A percentile compares a stretch with the other conserved stretches of the same genome.
Evolutionary conservation across 2,888 invertebrate genomes (phyloP).

Genomic region (Amiota minor): DNA sequence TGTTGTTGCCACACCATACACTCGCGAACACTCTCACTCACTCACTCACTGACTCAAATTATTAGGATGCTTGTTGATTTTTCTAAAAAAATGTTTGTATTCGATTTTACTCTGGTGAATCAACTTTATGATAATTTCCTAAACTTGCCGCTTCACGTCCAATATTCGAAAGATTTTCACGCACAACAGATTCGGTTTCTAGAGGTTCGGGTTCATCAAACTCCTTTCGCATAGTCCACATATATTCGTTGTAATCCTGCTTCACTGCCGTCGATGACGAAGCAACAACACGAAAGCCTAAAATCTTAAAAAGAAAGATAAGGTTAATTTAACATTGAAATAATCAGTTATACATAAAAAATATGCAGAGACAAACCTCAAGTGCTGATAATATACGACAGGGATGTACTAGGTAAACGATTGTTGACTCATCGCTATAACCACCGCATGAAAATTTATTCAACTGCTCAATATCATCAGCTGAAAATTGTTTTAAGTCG

Average conservation of each 20-base stretch:
- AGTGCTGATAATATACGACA: slow-evolving; percentile 89
- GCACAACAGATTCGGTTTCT: slow-evolving; percentile 75
- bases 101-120: slow-evolving; percentile 71
- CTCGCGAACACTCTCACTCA: too few species aligned
- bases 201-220: slow-evolving; percentile 83
- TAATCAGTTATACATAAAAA: not conserved
- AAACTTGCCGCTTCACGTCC: slow-evolving; percentile 75
- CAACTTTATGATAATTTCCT: slow-evolving; percentile 72
- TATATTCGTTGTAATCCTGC: slow-evolving; percentile 91
- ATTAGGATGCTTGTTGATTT: too few species aligned
- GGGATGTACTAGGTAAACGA: slow-evolving; percentile 90
- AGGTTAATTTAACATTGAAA: not conserved
- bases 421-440: slow-evolving; percentile 88
- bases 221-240: slow-evolving; percentile 95
- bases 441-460: slow-evolving; percentile 88
- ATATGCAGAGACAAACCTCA: slow-evolving; percentile 75
- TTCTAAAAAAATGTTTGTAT: too few species aligned
- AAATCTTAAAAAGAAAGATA: slow-evolving; percentile 75
- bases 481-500: slow-evolving; percentile 71
- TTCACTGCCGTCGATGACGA: slow-evolving; percentile 89
- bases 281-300: slow-evolving; percentile 91
- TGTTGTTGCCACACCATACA: not conserved
- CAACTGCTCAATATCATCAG: slow-evolving; percentile 87
- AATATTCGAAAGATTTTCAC: slow-evolving; percentile 78
- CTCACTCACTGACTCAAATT: too few species aligned